Evolutionary conservation across 2,888 invertebrate genomes (phyloP).

Genomic region (Syrista parreyssii): DNA sequence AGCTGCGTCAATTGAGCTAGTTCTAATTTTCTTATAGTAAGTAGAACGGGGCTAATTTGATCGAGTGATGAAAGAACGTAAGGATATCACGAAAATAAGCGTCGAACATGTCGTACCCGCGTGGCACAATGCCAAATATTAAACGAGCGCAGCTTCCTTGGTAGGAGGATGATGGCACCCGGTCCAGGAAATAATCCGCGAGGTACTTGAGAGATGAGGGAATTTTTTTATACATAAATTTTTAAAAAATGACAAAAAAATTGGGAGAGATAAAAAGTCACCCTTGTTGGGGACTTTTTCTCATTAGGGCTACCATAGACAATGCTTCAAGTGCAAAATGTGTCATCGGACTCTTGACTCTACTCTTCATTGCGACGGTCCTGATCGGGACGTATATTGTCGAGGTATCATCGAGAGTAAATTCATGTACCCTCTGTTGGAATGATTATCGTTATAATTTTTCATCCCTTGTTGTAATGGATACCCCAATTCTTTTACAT

Average conservation of each 20-base stretch:
- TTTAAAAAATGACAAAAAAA: not conserved
- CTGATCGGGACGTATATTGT: slow-evolving; percentile 92
- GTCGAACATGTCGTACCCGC: not conserved
- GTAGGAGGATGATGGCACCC: not conserved
- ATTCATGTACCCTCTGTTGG: not conserved
- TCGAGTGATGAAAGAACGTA: not conserved
- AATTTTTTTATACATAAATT: not conserved
- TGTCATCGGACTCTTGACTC: slow-evolving; percentile 89
- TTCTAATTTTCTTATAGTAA: not conserved
- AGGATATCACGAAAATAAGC: not conserved
- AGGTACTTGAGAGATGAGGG: not conserved
- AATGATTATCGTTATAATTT: not conserved
- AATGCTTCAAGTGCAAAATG: slow-evolving; percentile 89
- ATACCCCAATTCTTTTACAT: not conserved
- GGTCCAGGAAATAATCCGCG: not conserved
- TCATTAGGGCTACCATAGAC: slow-evolving; percentile 86
- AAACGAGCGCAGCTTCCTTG: not conserved
- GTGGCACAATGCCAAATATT: not conserved
- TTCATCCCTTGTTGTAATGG: not conserved
- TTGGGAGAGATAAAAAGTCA: slow-evolving; percentile 28
- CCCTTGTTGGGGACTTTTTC: slow-evolving; percentile 55
- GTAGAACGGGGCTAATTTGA: not conserved
- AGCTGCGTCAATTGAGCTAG: not conserved
- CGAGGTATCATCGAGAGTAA: slow-evolving; percentile 74
- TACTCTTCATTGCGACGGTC: slow-evolving; percentile 91